Evolutionary conservation across 2,888 invertebrate species (phyloP).

Genomic region (Sinhomidia bicolor): DNA sequence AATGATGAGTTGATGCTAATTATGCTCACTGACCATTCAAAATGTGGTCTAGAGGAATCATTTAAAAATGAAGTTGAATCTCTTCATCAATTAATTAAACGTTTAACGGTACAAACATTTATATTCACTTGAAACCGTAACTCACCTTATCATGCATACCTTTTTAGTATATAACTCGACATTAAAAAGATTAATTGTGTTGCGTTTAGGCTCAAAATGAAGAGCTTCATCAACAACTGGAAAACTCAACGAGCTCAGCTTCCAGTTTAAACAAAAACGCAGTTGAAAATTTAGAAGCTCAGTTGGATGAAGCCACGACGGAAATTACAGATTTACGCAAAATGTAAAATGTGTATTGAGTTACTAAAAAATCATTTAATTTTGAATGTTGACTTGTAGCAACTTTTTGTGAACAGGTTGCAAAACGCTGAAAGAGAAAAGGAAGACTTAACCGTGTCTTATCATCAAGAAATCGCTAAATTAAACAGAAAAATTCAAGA

Average conservation of each 20-base stretch:
- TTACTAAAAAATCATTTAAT: background rate
- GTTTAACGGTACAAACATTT: conserved; percentile 29
- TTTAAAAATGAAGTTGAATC: conserved; percentile 56
- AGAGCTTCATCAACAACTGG: conserved; percentile 53
- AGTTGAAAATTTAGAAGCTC: conserved; percentile 6
- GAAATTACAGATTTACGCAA: conserved; percentile 47
- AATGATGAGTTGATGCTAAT: conserved; percentile 63
- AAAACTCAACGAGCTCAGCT: conserved; percentile 6
- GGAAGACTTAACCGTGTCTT: conserved; percentile 38
- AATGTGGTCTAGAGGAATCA: conserved; percentile 37
- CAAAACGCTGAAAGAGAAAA: conserved; percentile 51
- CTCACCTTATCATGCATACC: background rate
- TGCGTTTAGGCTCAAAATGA: conserved; percentile 56
- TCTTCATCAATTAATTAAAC: conserved; percentile 56
- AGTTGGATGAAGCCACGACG: conserved; percentile 13
- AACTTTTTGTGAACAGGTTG: conserved; percentile 10
- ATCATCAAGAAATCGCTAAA: conserved; percentile 54
- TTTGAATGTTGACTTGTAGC: background rate
- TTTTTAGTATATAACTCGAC: too few relatives aligned
- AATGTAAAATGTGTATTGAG: background rate
- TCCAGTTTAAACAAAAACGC: background rate
- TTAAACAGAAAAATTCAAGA: conserved; percentile 61
- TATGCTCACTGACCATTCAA: conserved; percentile 49
- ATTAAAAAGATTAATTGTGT: too few relatives aligned
- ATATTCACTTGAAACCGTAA: background rate